A percentile compares a stretch with the other conserved stretches of the same genome.
Conservation (phyloP, 2,113 vertebrate species). For the Sinocyclocheilus anophthalmus region DNA sequence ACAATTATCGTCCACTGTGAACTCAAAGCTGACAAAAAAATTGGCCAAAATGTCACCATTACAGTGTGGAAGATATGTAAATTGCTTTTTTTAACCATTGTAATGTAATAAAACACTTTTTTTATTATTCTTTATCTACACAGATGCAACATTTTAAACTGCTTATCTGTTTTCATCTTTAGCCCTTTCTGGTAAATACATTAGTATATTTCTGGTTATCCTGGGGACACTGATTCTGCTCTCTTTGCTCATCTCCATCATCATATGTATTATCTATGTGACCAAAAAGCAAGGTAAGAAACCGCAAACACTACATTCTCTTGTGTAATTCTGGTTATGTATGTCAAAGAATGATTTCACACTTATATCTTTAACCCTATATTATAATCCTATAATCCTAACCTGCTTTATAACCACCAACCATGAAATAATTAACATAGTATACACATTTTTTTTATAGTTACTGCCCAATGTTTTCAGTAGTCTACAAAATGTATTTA, state of each 20-base stretch:
- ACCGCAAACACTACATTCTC: neutral
- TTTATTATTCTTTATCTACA: neutral
- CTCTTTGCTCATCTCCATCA: conserved; percentile 9
- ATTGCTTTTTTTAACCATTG: neutral
- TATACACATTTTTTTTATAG: neutral
- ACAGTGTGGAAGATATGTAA: conserved; percentile 17
- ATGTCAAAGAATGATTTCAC: neutral
- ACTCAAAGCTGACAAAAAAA: neutral
- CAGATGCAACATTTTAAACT: neutral
- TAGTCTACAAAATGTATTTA: neutral
- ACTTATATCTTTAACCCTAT: neutral
- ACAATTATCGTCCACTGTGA: neutral
- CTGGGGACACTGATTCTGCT: conserved; percentile 9
- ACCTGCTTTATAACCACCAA: neutral
- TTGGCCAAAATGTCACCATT: neutral
- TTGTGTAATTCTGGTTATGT: neutral
- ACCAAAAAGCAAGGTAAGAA: conserved; percentile 19
- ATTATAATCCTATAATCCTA: no score
- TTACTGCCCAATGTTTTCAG: neutral
- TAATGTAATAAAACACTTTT: neutral
- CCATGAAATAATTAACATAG: neutral
- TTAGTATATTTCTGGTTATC: neutral
- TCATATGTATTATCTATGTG: neutral
- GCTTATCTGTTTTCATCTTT: conserved; percentile 10
- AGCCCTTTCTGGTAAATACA: neutral